These are phyloP conservation scores for Pediacus dermestoides DNA, from an alignment of 2,888 invertebrate genomes.

Conservation along the genomic window DNA sequence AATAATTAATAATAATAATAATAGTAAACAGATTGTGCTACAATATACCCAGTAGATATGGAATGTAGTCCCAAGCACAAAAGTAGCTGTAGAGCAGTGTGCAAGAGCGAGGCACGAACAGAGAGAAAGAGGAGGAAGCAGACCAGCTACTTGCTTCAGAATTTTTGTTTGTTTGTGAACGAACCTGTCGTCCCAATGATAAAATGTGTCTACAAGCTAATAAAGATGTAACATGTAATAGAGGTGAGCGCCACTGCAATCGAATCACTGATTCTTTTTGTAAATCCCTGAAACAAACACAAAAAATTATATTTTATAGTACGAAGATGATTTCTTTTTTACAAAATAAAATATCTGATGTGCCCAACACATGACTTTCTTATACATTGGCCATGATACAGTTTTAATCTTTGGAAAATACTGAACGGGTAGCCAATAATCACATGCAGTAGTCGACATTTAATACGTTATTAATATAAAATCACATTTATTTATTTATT, in stretches of 20 bases:
- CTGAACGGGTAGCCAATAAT: too few relatives aligned
- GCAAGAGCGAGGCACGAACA: constrained; percentile 43
- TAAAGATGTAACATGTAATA: constrained; percentile 43
- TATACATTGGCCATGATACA: too few relatives aligned
- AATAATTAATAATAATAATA: too few relatives aligned
- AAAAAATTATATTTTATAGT: neutral
- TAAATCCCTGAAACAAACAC: constrained; percentile 33
- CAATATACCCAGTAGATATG: constrained; percentile 31
- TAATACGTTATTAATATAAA: too few relatives aligned
- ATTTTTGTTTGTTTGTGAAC: constrained; percentile 34
- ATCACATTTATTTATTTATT: too few relatives aligned
- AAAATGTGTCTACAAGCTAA: constrained; percentile 34
- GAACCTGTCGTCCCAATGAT: constrained; percentile 49
- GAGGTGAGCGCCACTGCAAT: constrained; percentile 45
- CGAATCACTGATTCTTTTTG: constrained; percentile 36
- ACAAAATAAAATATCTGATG: neutral
- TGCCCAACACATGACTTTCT: too few relatives aligned
- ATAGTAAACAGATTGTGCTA: constrained; percentile 19
- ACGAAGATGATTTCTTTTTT: neutral
- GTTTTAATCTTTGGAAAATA: too few relatives aligned
- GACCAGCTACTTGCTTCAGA: constrained; percentile 50
- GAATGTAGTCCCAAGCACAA: constrained; percentile 34
- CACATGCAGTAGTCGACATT: too few relatives aligned
- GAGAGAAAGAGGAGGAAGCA: constrained; percentile 43
- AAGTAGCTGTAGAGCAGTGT: constrained; percentile 38